Evolutionary conservation across 2,113 vertebrate genomes (phyloP), one percentile per base, ranked within the genome.

Genomic region (Mellivora capensis): DNA sequence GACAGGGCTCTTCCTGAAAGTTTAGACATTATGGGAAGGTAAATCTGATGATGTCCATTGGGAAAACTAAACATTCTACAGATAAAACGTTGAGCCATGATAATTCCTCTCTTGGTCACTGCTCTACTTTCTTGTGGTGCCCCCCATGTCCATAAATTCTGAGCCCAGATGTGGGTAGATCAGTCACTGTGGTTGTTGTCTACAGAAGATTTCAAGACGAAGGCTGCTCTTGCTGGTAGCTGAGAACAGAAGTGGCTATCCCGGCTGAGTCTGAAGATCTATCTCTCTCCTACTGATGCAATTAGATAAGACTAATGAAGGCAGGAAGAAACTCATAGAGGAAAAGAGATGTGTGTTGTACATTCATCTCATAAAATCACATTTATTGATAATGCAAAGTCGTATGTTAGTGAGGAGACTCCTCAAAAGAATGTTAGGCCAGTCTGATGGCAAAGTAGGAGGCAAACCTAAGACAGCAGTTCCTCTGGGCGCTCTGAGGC

Each of bases 211-310:
- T 94, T 37, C 91, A 80, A 97, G 95, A 29, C 27, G 47, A 77
- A 93, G 61, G 72, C 57, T 12, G 20, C 42, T 1, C 12, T 97
- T 96, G 90, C 90, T 77, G 84, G 81, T 0, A 0, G 96, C 98
- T 91, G 87, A 94, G 96, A 85, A 97, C 23, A 93, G 87, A n/a
- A 91, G 6, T 95, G 96, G 67, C 81, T 12, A 57, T 93, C 80
- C 76, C 1, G 14, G 96, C 92, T 17, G 42, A 87, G 57, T 79
- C 49, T 31, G 1, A 90, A 96, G 91, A 86, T 47, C 79, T 94
- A 71, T 96, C 85, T 95, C 96, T 98, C 85, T 98, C 96, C 93
- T 97, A 96, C 97, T 95, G 98, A 98, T 21, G 76, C 82, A 93
- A 91, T 84, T 72, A 96, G 98, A 97, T 97, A 97, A 96, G 85